A percentile compares a stretch with the other conserved stretches of the same genome.
These are phyloP conservation scores for Drosophila subobscura DNA, from an alignment of 1,140 invertebrate genomes.

Conservation along the genomic window DNA sequence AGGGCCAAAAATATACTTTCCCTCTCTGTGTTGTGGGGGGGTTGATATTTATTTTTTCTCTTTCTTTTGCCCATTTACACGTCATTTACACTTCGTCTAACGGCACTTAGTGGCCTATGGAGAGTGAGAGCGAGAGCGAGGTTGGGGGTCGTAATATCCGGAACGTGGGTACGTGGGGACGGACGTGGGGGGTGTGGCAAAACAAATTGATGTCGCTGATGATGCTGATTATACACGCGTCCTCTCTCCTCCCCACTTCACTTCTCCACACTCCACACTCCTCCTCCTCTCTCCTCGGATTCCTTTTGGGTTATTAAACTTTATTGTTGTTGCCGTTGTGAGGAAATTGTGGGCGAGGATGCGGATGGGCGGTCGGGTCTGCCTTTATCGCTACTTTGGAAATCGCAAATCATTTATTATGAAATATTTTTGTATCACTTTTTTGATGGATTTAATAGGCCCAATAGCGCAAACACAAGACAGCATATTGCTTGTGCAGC, in stretches of 20 bases:
- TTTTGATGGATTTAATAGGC: conserved; percentile 51
- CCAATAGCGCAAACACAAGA: neutral
- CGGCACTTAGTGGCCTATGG: conserved; percentile 65
- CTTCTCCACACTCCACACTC: neutral
- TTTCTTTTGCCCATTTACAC: conserved; percentile 66
- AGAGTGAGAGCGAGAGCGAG: conserved; percentile 3
- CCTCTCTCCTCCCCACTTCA: conserved; percentile 9
- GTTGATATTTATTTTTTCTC: neutral
- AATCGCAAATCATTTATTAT: conserved; percentile 53
- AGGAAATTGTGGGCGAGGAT: conserved; percentile 12
- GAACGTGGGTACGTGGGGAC: neutral
- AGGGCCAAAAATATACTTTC: conserved; percentile 27
- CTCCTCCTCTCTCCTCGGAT: conserved; percentile 17
- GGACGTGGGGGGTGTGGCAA: too few species aligned
- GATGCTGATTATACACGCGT: conserved; percentile 73
- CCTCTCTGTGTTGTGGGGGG: conserved; percentile 10
- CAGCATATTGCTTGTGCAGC: conserved; percentile 15
- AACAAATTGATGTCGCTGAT: conserved; percentile 73
- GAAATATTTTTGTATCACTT: conserved; percentile 25
- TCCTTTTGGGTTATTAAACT: conserved; percentile 76
- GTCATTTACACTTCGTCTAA: conserved; percentile 75
- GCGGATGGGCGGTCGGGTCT: conserved; percentile 9
- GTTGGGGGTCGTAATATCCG: neutral
- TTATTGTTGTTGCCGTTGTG: conserved; percentile 59
- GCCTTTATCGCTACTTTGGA: conserved; percentile 45